Percentiles rank a stretch among this genome's conserved stretches.
phyloP scores from a whole-genome alignment of 2,888 invertebrate genomes.

The Zaprionus lineosus region DNA sequence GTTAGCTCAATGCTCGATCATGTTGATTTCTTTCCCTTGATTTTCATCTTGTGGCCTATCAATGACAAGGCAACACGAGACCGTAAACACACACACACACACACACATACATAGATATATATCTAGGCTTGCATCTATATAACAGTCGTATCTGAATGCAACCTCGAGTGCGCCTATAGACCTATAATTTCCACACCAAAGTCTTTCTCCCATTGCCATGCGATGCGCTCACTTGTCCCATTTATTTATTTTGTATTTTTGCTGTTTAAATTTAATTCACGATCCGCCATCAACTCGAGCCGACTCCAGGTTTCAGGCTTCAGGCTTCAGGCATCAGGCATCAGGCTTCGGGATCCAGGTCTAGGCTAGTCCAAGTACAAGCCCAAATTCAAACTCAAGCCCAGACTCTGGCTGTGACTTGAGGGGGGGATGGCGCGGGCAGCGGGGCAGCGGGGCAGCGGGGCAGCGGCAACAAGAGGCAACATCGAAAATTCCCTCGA shows the following conservation, averaged over 20 bases:
- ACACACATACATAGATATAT: too few relatives aligned
- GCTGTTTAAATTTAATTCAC: conserved; percentile 77
- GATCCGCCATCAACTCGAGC: conserved; percentile 55
- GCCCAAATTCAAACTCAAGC: conserved; percentile 16
- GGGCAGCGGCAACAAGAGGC: conserved; percentile 39
- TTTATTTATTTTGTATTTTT: conserved; percentile 76
- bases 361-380: too few relatives aligned
- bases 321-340: too few relatives aligned
- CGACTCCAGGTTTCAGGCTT: too few relatives aligned
- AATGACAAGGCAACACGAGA: conserved; percentile 67
- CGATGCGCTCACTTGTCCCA: conserved; percentile 72
- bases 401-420: too few relatives aligned
- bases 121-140: too few relatives aligned
- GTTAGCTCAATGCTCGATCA: conserved; percentile 54
- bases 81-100: not conserved
- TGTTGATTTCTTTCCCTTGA: conserved; percentile 56
- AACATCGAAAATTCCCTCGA: conserved; percentile 53
- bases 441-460: too few relatives aligned
- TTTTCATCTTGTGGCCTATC: conserved; percentile 57
- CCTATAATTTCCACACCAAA: conserved; percentile 58
- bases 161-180: conserved; percentile 21
- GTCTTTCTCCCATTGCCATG: conserved; percentile 6
- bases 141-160: not conserved
- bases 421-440: too few relatives aligned
- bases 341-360: too few relatives aligned